phyloP scores from a whole-genome alignment of 2,797 vertebrate species.

The Rhincodon typus region DNA sequence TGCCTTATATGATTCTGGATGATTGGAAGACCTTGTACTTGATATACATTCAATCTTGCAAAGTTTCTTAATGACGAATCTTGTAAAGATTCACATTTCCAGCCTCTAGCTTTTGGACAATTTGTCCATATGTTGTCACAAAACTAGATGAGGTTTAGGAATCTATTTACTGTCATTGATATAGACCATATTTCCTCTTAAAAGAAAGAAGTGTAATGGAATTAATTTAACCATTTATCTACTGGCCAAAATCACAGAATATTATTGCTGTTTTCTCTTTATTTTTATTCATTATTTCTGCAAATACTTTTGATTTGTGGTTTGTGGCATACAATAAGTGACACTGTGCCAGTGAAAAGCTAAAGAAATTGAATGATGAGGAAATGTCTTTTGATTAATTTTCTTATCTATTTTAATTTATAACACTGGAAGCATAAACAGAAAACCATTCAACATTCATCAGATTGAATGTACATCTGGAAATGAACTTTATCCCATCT shows the following conservation, averaged over 20 bases:
- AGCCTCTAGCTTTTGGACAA: neutral
- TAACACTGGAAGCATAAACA: neutral
- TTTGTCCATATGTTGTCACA: neutral
- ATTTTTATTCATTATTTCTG: neutral
- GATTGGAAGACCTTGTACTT: neutral
- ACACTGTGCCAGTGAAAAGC: neutral
- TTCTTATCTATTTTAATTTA: neutral
- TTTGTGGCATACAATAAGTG: neutral
- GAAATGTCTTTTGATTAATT: neutral
- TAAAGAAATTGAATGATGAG: neutral
- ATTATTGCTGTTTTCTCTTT: neutral
- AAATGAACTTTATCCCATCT: neutral
- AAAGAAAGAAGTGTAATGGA: neutral
- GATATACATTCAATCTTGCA: neutral
- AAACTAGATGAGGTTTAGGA: neutral
- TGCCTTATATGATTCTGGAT: neutral
- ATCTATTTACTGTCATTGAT: neutral
- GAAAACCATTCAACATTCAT: neutral
- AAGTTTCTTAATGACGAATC: conserved; percentile 2
- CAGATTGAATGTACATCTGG: neutral
- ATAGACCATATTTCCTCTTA: neutral
- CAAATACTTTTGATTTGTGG: neutral
- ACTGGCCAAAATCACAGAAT: neutral
- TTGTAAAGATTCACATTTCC: neutral
- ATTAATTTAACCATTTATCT: neutral